These are phyloP conservation scores for Pristionchus arcanus DNA, from an alignment of 2,888 invertebrate genomes.

Conservation along the genomic window DNA sequence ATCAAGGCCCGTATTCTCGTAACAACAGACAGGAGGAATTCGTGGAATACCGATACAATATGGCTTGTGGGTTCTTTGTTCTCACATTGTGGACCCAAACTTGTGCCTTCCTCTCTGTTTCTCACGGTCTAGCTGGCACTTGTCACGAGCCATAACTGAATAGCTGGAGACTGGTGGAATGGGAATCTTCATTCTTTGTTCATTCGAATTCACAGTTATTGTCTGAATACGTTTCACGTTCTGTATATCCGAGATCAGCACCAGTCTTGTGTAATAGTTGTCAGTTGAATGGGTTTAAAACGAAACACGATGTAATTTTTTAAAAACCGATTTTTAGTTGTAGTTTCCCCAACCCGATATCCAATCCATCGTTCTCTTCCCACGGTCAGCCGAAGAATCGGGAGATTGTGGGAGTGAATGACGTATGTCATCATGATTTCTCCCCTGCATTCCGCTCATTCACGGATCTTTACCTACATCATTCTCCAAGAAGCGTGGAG, in stretches of 20 bases:
- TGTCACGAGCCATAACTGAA: neutral
- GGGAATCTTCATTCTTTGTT: neutral
- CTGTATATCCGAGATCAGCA: neutral
- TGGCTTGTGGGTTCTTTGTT: neutral
- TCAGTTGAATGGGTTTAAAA: too few relatives aligned
- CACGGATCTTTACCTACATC: too few relatives aligned
- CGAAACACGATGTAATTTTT: too few relatives aligned
- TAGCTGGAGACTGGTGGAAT: neutral
- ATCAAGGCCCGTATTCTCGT: too few relatives aligned
- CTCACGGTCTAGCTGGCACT: neutral
- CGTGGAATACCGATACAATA: too few relatives aligned
- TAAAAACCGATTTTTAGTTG: too few relatives aligned
- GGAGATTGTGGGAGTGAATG: neutral
- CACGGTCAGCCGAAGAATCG: neutral
- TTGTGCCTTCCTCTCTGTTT: neutral
- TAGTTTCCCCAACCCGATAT: neutral
- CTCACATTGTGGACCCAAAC: neutral
- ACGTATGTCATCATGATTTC: neutral
- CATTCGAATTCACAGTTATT: neutral
- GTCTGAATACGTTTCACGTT: neutral
- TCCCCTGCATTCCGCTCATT: neutral
- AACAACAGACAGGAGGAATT: too few relatives aligned
- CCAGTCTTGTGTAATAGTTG: too few relatives aligned
- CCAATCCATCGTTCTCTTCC: neutral
- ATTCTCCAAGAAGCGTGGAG: too few relatives aligned